These are phyloP conservation scores for Hipposideros armiger DNA, from an alignment of 2,113 vertebrate genomes.

Conservation along the genomic window DNA sequence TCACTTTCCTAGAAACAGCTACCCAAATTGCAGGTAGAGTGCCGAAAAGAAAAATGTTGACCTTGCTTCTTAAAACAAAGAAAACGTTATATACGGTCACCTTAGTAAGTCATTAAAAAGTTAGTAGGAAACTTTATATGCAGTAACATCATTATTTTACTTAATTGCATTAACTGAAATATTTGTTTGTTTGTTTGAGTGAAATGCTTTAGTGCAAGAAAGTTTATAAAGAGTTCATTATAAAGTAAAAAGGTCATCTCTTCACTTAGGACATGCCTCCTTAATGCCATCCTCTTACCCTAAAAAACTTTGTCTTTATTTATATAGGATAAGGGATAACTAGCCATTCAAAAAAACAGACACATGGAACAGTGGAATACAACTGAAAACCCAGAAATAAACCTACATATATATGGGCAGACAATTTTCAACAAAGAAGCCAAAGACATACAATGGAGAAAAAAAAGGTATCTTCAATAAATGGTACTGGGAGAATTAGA, in stretches of 20 bases:
- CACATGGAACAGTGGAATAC: no score
- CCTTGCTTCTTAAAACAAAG: background rate
- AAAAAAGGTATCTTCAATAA: no score
- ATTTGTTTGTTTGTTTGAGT: background rate
- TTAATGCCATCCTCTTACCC: background rate
- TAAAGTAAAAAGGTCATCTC: background rate
- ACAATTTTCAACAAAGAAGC: no score
- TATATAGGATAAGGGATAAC: background rate
- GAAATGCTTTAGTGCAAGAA: background rate
- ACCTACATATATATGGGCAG: no score
- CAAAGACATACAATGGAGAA: no score
- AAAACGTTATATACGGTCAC: background rate
- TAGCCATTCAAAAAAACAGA: background rate
- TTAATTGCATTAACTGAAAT: background rate
- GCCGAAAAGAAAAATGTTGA: background rate
- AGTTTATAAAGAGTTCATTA: background rate
- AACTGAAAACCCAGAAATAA: no score
- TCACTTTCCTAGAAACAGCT: background rate
- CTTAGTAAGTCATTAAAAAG: background rate
- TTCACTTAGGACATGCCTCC: background rate
- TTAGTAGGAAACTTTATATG: background rate
- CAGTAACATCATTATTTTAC: background rate
- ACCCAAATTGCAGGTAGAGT: background rate
- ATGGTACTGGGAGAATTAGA: no score
- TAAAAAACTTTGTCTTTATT: background rate